A percentile compares a stretch with the other conserved stretches of the same genome.
These are phyloP conservation scores for Stigmatopora nigra DNA, from an alignment of 2,113 vertebrate species.

Conservation along the genomic window DNA sequence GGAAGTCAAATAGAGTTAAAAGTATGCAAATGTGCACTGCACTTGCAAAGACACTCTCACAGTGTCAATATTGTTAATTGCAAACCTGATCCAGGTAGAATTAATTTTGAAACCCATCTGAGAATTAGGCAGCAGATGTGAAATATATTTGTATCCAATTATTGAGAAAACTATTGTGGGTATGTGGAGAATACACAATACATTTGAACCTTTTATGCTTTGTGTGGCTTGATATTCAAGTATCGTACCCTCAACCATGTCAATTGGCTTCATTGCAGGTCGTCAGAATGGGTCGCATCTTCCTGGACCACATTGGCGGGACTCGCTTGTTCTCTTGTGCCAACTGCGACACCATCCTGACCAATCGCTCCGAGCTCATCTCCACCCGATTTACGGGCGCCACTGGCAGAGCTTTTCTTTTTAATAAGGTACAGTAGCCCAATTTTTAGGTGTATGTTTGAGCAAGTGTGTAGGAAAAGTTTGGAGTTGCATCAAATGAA, in stretches of 20 bases:
- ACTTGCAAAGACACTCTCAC: too few species aligned
- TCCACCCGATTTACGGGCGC: slow-evolving; percentile 96
- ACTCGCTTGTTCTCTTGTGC: slow-evolving; percentile 95
- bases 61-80: too few species aligned
- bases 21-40: too few species aligned
- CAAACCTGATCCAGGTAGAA: too few species aligned
- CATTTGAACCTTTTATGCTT: not conserved
- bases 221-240: not conserved
- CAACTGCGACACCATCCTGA: slow-evolving; percentile 95
- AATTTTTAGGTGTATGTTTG: not conserved
- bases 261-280: not conserved
- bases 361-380: slow-evolving; percentile 94
- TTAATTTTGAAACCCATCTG: too few species aligned
- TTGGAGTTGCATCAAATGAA: not conserved
- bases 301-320: slow-evolving; percentile 94
- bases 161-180: too few species aligned
- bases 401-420: slow-evolving; percentile 92
- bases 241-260: not conserved
- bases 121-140: too few species aligned
- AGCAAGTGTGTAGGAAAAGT: not conserved
- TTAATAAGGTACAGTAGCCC: slow-evolving; percentile 80
- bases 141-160: too few species aligned
- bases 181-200: too few species aligned
- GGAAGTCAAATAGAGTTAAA: too few species aligned
- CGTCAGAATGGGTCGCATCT: slow-evolving; percentile 85